Evolutionary conservation across 1,140 invertebrate species (phyloP), one percentile per base, ranked within the genome.

Genomic region (Drosophila bipectinata): DNA sequence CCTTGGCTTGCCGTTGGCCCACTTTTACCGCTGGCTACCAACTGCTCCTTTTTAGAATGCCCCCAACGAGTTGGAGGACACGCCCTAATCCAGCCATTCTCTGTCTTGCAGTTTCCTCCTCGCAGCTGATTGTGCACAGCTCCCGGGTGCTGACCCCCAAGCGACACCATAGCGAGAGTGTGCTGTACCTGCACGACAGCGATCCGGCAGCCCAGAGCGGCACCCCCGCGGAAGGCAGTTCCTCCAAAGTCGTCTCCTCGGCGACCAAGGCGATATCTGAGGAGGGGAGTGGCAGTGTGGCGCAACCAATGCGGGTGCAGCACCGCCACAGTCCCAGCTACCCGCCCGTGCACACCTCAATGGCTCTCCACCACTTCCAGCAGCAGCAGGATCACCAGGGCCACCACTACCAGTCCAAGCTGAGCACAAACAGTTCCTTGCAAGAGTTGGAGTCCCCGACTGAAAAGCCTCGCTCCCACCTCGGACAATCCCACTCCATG

Each of bases 61-160:
- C 26, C 54, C 41, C 44, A 63, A 54, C 14, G n/a, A 56, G 24
- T 10, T 30, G 18, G 49, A 53, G 52, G 64, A 68, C 60, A 68
- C 64, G 64, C 64, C 64, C 64, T 62, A 30, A 52, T 14, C 15
- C n/a, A 49, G 39, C 47, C 69, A 48, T 74, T 73, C 49, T 63
- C 15, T 12, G 7, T 39, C 45, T 32, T 74, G 10, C 78, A 91
- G 90, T 90, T 69, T 91, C 90, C 69, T 90, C 79, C 69, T 91
- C 81, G 62, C 95, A 96, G 72, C 92, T 95, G 21, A 96, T 97
- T 67, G 96, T 95, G 12, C 96, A 97, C 77, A 97, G 96, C 77
- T 95, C 96, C 21, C 93, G 95, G 56, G 96, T 97, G 7, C 94
- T 95, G 83, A 95, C 96, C 7, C 96, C 96, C 4, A 96, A 97